Base-by-base conservation (phyloP, 92 coral and sea anemone genomes). In the Chrysogorgia sp. region DNA sequence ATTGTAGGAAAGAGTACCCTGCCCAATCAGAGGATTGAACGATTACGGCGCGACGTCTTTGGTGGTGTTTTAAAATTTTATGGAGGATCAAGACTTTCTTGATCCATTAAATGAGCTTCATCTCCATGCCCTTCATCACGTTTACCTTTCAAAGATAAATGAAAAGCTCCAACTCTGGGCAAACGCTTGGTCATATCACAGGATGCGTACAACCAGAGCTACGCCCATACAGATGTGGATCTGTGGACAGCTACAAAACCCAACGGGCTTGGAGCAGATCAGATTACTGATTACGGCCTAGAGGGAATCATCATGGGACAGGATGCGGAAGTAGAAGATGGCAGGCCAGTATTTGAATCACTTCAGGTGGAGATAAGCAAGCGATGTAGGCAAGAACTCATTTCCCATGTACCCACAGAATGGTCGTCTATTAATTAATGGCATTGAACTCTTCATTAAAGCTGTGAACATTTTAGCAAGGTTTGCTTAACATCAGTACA, bases 91-190 rank as follows among this genome's bases (percentile, higher is more conserved):
- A 3, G 77, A 77, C 14, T 48, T 75, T 23, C 61, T 84, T 15
- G 86, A 88, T 74, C 91, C 86, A 21, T 72, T 74, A n/a, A 79
- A 88, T 76, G 77, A 81, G 63, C 82, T 64, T 49, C 92, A 88
- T 58, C 74, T 88, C 43, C 82, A 77, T 65, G 89, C 92, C n/a
- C 83, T 85, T 45, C 92, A 85, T 71, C 61, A 85, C 50, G 50
- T 43, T 17, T 43, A 43, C 50, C 50, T 43, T 43, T 17, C 50
- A 43, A 43, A 43, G 50, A 43, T 43, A 80, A 86, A 0, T 80
- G 92, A 79, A 57, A 67, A 43, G 50, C 50, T 43, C 50, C 9
- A 17, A 17, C 9, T 43, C 10, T 43, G 50, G 50, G 50, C 50
- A 43, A 8, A 17, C 17, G 50, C 59, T 17, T 52, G 59, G 7